Base-by-base conservation (phyloP, 2,797 vertebrate species). In the Anguilla pacifica region DNA sequence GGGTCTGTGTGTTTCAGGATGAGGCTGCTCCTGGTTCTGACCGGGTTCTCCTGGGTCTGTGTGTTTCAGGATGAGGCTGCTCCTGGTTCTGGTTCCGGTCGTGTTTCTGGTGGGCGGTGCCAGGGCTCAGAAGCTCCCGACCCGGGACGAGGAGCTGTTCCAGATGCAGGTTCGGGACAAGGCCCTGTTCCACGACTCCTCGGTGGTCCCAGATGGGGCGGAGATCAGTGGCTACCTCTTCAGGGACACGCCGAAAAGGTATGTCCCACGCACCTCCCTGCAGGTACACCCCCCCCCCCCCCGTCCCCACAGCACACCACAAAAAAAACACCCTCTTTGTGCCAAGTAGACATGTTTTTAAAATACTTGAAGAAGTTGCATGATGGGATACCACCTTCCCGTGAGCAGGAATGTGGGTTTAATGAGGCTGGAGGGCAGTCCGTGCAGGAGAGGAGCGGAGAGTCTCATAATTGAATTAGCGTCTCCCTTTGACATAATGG, bases 161-260 rank as follows among this genome's bases (percentile, higher is more conserved):
- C 99, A 99, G 95, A 98, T 98, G 98, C 99, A 99, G 95, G 98
- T 99, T 92, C 96, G 95, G 91, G 98, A 99, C 95, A 99, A 99
- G 91, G 93, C 97, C 0, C 94, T 97, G 90, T 99, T 98, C 89
- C 98, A 99, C 0, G 98, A 99, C 94, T 98, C 98, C 0, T 97
- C 98, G 0, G 96, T 99, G 88, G 95, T 99, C 90, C 99, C 99
- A 0, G 99, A 99, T 0, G 98, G 99, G 92, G 98, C 98, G 0
- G 98, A 99, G 94, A 98, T 99, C 91, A 99, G 96, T 72, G 97
- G 98, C 91, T 99, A 97, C 93, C 97, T 99, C 89, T 99, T 99
- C 94, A 97, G 97, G 94, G 98, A 99, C 93, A 98, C 98, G 0
- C 97, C 97, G 11, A 99, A 99, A 96, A 97, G 98, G 99, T 99